Evolutionary conservation across 1,140 invertebrate species (phyloP).

Genomic region (Drosophila repletoides): DNA sequence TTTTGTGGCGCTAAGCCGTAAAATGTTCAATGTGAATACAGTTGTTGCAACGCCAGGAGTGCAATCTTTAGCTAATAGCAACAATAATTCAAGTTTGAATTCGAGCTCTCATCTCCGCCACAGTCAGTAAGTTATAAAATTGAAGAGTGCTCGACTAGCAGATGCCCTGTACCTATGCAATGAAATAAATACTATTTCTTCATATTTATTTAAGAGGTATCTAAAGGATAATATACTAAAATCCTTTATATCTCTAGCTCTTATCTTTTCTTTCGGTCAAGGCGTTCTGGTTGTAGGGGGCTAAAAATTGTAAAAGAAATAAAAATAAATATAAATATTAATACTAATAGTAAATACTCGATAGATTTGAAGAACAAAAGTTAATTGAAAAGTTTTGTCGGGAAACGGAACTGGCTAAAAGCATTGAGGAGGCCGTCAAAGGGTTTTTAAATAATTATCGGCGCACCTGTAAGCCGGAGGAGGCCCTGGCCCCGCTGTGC

Average conservation of each 20-base stretch:
- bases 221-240: too few species aligned
- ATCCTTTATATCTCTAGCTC: too few species aligned
- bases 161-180: too few species aligned
- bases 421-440: slow-evolving; percentile 46
- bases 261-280: too few species aligned
- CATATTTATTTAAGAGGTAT: too few species aligned
- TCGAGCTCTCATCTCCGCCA: slow-evolving; percentile 9
- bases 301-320: neutral
- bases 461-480: slow-evolving; percentile 44
- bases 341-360: neutral
- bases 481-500: slow-evolving; percentile 55
- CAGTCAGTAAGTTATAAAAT: slow-evolving; percentile 51
- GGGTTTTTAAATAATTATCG: slow-evolving; percentile 45
- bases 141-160: too few species aligned
- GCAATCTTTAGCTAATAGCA: neutral
- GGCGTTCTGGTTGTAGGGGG: too few species aligned
- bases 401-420: slow-evolving; percentile 50
- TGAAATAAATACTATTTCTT: too few species aligned
- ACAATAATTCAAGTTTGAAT: neutral
- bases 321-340: neutral
- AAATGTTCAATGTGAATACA: slow-evolving; percentile 53
- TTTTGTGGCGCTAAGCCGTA: neutral
- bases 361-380: slow-evolving; percentile 66
- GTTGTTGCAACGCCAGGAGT: slow-evolving; percentile 2
- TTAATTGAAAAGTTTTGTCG: slow-evolving; percentile 56